Conservation (phyloP, 1,140 invertebrate genomes). For the Geopemphigus sp. region DNA sequence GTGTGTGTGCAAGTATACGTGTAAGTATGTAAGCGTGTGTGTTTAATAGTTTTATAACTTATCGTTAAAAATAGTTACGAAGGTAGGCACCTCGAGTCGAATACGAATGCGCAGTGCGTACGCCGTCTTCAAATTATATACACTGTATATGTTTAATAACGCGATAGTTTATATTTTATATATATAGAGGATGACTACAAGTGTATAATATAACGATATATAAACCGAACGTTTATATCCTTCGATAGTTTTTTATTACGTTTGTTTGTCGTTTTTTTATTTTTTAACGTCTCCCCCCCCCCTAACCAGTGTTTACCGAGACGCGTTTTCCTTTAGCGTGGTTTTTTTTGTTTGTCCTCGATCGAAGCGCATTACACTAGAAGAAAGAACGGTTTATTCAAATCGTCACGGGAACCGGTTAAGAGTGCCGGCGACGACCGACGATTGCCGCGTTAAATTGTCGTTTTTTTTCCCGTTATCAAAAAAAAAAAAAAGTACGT, state of each 20-base stretch:
- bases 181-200: not conserved
- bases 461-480: constrained; percentile 25
- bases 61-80: not conserved
- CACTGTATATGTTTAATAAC: not conserved
- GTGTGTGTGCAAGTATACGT: too few relatives aligned
- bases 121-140: not conserved
- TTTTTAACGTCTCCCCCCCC: constrained; percentile 23
- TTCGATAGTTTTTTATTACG: constrained; percentile 38
- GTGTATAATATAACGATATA: constrained; percentile 9
- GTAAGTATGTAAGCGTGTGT: too few relatives aligned
- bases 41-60: not conserved
- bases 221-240: constrained; percentile 13
- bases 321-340: not conserved
- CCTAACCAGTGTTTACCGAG: constrained; percentile 11
- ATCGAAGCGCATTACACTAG: too few relatives aligned
- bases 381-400: constrained; percentile 23
- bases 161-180: not conserved
- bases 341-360: too few relatives aligned
- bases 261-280: too few relatives aligned
- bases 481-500: constrained; percentile 15
- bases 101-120: too few relatives aligned
- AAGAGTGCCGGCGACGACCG: not conserved
- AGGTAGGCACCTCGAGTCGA: not conserved
- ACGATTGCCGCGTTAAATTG: not conserved
- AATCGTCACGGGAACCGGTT: constrained; percentile 49